Base-by-base conservation (phyloP, 2,888 invertebrate genomes). In the Caenorhabditis plicata region DNA sequence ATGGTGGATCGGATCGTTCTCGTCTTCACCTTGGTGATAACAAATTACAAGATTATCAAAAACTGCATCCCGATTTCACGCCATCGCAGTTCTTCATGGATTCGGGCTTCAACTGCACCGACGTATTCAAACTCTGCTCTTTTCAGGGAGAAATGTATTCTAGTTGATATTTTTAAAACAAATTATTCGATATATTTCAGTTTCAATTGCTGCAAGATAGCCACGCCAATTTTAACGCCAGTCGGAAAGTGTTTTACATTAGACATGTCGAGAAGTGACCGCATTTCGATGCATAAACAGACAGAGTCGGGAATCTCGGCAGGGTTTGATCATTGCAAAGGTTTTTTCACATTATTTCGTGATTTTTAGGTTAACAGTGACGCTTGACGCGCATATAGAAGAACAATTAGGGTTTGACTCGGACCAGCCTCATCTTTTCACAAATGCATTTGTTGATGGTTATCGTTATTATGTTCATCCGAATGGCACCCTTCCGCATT, bases 381-480 rank as follows among this genome's bases (percentile, higher is more conserved):
- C 66, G 25, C 61, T 74, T 20, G 74, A 75, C 48, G 64, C 71
- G 20, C 74, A 71, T 41, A 33, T 60, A 5, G 74, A 75, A 31
- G 73, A 75, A 44, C 69, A 75, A 27, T n/a, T n/a, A n/a, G n/a
- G n/a, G n/a, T 67, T 64, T 25, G 61, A 68, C 33, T 62, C 56
- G 9, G 31, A 20, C 3, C 29, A 35, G 13, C 45, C 41, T 9
- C 64, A 64, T 7, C 47, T 67, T 19, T 74, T 74, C 47, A 50
- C 69, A n/a, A 71, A 74, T 42, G 56, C 64, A 2, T 71, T 75
- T 54, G 74, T 76, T 41, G 69, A 66, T 41, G 77, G 77, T 9
- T 76, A 72, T 49, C 73, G 74, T 17, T 78, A 70, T 49, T 78
- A 61, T 48, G 71, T 77, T 3, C 74, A 78, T 54, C 64, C 68